Base-by-base conservation (phyloP, 2,888 invertebrate genomes). In the Lapara coniferarum region DNA sequence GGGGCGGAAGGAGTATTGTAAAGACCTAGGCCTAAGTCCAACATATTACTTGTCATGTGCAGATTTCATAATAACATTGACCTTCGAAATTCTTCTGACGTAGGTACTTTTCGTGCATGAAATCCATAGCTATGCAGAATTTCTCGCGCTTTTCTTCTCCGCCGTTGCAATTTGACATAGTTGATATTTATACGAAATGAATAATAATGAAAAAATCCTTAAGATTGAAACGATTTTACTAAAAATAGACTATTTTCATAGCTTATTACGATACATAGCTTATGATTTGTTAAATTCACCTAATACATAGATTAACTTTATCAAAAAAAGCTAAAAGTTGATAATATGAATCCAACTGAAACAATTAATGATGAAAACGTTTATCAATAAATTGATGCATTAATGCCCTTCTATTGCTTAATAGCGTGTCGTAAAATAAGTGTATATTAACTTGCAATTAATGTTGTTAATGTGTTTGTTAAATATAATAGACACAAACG, bases 371-470 rank as follows among this genome's bases (percentile, higher is more conserved):
- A 37, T 37, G 19, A 55, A 55, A 55, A 19, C 19, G 19, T n/a
- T 55, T 55, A 55, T 55, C 19, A 55, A 55, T 19, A 19, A 63
- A 46, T 58, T 37, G 16, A 55, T 19, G 37, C n/a, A 44, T 59
- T 46, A 37, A 37, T 37, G 44, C 14, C 16, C 44, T 46, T 19
- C 46, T 63, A 49, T 37, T 37, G 14, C 12, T 16, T 16, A 63
- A 49, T 49, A 13, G 3, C 13, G 3, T 49, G 63, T 13, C 49
- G 46, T 63, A 14, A 49, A 63, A 49, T 55, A 12, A 19, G 19
- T 63, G 63, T 19, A 46, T 63, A 63, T 46, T 63, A 49, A 63
- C 19, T 13, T 46, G 46, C 49, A 46, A 49, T 63, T 63, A 59
- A 63, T 63, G 19, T 16, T 10, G 13, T 63, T 49, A 63, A 63